Percentiles rank a stretch among this genome's conserved stretches.
Conservation (phyloP, 2,888 invertebrate genomes). For the Agriopis marginaria region DNA sequence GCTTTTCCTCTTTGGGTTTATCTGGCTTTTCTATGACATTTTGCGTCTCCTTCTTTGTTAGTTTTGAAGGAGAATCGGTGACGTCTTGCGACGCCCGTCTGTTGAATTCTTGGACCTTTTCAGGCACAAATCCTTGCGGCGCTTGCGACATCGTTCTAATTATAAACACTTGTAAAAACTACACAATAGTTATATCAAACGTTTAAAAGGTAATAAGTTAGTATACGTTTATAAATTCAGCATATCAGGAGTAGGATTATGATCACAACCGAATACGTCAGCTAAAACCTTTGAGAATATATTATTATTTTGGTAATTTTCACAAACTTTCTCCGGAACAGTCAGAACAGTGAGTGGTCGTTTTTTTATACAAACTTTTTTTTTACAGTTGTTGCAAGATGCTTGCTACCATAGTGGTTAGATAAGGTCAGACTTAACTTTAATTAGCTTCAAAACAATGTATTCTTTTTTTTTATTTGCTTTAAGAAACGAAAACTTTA, state of each 20-base stretch:
- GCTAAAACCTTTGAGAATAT: slow-evolving; percentile 23
- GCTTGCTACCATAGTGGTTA: no score
- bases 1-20: slow-evolving; percentile 61
- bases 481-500: no score
- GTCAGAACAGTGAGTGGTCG: slow-evolving; percentile 24
- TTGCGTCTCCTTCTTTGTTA: slow-evolving; percentile 67
- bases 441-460: no score
- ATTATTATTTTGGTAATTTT: not conserved
- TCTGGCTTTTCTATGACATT: slow-evolving; percentile 59
- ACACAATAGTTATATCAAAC: slow-evolving; percentile 67
- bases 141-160: slow-evolving; percentile 73
- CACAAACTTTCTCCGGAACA: not conserved
- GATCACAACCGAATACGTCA: slow-evolving; percentile 48
- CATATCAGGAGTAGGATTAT: slow-evolving; percentile 41
- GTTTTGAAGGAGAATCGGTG: slow-evolving; percentile 63
- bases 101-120: slow-evolving; percentile 79
- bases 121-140: slow-evolving; percentile 77
- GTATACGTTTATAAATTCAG: slow-evolving; percentile 49
- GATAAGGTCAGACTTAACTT: no score
- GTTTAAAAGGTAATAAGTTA: slow-evolving; percentile 47
- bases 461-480: no score
- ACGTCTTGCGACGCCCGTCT: slow-evolving; percentile 76
- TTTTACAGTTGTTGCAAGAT: not conserved
- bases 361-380: not conserved
- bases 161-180: slow-evolving; percentile 69